Base-by-base conservation (phyloP, 2,113 vertebrate species). In the Rhizomys pruinosus region DNA sequence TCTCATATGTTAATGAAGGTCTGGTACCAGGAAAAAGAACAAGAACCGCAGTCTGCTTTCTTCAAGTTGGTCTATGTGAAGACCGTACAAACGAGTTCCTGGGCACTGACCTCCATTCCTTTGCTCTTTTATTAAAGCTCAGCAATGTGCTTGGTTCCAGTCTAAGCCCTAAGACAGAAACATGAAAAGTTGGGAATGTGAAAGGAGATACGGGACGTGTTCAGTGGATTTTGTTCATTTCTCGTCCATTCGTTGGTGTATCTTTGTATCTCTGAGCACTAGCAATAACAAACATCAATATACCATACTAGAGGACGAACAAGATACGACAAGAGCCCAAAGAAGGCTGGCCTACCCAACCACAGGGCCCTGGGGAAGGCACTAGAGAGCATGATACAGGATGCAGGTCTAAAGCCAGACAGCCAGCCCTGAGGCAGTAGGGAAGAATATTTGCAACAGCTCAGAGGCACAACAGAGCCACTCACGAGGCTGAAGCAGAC, bases 11-110 rank as follows among this genome's bases (percentile, higher is more conserved):
- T 92, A 94, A 92, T 59, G 25, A 89, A 69, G 74, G 39, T 87
- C 94, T 94, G 39, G 34, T 87, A 93, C 52, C 77, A 71, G 84
- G 34, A 94, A 88, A 25, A 91, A 91, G 25, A 90, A 89, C 22
- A 84, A 72, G 7, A 92, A 47, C 22, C 64, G 64, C 16, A 79
- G 81, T 32, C 72, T 79, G 44, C 69, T 94, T 93, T 76, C 84
- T 88, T 85, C 85, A 81, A 85, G 63, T 66, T 85, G 32, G 61
- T 88, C 66, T 47, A 82, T 71, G 34, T n/a, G 25, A 90, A 92
- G 42, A 37, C 88, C 81, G 91, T 87, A 68, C 2, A 72, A 55
- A 42, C 78, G 77, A 15, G 27, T 95, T 69, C 61, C 44, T n/a
- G 44, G 17, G 73, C 76, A 72, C 81, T 74, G 92, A 52, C 69